A percentile compares a stretch with the other conserved stretches of the same genome.
phyloP scores from a whole-genome alignment of 2,113 vertebrate species.

The Gadus macrocephalus region DNA sequence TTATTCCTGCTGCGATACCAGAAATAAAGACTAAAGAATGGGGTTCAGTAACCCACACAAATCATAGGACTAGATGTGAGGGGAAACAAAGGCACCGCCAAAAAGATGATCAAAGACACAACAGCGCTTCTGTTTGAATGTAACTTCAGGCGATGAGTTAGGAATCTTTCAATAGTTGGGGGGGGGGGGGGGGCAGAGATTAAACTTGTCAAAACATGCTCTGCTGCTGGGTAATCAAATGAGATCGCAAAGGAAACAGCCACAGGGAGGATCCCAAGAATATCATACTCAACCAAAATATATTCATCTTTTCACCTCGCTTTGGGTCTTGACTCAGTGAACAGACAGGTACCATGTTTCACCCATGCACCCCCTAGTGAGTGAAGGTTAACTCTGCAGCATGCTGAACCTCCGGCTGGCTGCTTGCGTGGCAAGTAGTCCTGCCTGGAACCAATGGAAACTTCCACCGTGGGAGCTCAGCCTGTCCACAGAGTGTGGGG shows the following conservation, averaged over 20 bases:
- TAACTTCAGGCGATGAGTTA: background rate
- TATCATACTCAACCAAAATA: too few relatives aligned
- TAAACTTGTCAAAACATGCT: background rate
- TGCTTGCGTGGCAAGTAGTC: slow-evolving; percentile 59
- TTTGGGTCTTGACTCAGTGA: too few relatives aligned
- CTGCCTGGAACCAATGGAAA: slow-evolving; percentile 30
- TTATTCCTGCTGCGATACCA: slow-evolving; percentile 26
- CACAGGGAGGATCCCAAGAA: too few relatives aligned
- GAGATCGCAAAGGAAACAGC: too few relatives aligned
- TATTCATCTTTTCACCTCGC: too few relatives aligned
- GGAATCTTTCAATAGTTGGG: background rate
- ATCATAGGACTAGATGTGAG: background rate
- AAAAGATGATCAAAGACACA: slow-evolving; percentile 15
- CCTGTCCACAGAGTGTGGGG: background rate
- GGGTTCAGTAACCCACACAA: slow-evolving; percentile 11
- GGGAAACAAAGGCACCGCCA: background rate
- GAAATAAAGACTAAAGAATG: slow-evolving; percentile 20
- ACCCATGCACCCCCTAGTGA: background rate
- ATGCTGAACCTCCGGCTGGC: slow-evolving; percentile 1
- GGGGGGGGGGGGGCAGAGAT: background rate
- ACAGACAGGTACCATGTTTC: slow-evolving; percentile 29
- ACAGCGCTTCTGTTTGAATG: slow-evolving; percentile 10
- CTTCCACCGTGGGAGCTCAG: slow-evolving; percentile 32
- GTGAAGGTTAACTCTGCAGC: too few relatives aligned
- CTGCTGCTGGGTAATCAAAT: too few relatives aligned